Percentiles rank a stretch among this genome's conserved stretches.
Evolutionary conservation across 2,113 vertebrate species (phyloP).

Genomic region (Geothlypis trichas): DNA sequence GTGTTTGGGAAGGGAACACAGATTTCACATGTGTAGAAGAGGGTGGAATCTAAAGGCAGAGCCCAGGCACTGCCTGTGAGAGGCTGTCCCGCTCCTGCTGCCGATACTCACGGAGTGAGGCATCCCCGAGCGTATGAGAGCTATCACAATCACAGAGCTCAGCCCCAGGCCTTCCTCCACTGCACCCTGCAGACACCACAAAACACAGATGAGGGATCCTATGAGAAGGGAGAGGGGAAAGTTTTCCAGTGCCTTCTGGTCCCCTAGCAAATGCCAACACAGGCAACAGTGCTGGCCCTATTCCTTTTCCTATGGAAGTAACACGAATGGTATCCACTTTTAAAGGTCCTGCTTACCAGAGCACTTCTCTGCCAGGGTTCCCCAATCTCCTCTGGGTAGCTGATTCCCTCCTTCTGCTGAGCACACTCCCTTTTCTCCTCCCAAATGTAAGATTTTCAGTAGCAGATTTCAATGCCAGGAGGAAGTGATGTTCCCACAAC

Average conservation of each 20-base stretch:
- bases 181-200: constrained; percentile 11
- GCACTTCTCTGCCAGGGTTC: neutral
- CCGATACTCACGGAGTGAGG: neutral
- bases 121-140: constrained; percentile 16
- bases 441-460: neutral
- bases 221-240: neutral
- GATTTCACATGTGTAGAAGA: neutral
- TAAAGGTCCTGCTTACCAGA: neutral
- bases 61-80: neutral
- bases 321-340: neutral
- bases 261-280: neutral
- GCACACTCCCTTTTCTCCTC: neutral
- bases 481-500: neutral
- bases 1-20: neutral
- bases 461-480: neutral
- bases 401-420: neutral
- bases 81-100: rapidly evolving
- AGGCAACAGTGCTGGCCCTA: neutral
- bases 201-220: neutral
- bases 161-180: constrained; percentile 56
- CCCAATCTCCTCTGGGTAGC: neutral
- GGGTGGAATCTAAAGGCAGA: neutral
- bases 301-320: neutral
- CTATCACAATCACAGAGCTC: neutral
- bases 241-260: neutral